These are phyloP conservation scores for Nylanderia fulva DNA, from an alignment of 1,140 invertebrate genomes.

Conservation along the genomic window DNA sequence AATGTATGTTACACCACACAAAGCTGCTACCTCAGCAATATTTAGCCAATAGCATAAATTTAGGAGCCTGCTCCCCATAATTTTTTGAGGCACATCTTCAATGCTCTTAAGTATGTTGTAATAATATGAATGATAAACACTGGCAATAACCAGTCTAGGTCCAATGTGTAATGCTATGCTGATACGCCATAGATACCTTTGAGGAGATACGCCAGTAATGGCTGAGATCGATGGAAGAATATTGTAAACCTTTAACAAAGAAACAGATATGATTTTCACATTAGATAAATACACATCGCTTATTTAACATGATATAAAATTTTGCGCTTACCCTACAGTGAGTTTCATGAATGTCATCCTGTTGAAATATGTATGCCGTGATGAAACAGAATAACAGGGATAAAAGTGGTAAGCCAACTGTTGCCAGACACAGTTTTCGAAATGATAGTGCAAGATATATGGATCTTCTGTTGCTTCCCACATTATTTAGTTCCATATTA, in stretches of 20 bases:
- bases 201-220: slow-evolving; percentile 95
- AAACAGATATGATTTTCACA: slow-evolving; percentile 10
- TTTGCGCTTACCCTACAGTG: slow-evolving; percentile 92
- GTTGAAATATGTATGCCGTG: slow-evolving; percentile 94
- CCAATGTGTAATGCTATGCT: slow-evolving; percentile 95
- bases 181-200: slow-evolving; percentile 96
- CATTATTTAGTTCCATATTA: slow-evolving; percentile 83
- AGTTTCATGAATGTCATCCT: slow-evolving; percentile 96
- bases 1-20: slow-evolving; percentile 96
- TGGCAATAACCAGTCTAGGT: slow-evolving; percentile 94
- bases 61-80: slow-evolving; percentile 87
- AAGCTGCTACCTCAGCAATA: slow-evolving; percentile 92
- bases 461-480: slow-evolving; percentile 80
- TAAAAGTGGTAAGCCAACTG: slow-evolving; percentile 92
- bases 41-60: slow-evolving; percentile 94
- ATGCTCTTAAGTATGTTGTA: slow-evolving; percentile 88
- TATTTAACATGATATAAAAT: slow-evolving; percentile 37
- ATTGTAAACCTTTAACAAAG: slow-evolving; percentile 92
- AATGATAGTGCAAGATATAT: slow-evolving; percentile 87
- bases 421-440: slow-evolving; percentile 91
- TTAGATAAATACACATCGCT: not conserved
- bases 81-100: slow-evolving; percentile 84
- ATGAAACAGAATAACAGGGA: slow-evolving; percentile 94
- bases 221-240: slow-evolving; percentile 96
- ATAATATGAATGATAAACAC: slow-evolving; percentile 94